These are phyloP conservation scores for Trogon surrucura DNA, from an alignment of 2,113 vertebrate genomes.

Conservation along the genomic window DNA sequence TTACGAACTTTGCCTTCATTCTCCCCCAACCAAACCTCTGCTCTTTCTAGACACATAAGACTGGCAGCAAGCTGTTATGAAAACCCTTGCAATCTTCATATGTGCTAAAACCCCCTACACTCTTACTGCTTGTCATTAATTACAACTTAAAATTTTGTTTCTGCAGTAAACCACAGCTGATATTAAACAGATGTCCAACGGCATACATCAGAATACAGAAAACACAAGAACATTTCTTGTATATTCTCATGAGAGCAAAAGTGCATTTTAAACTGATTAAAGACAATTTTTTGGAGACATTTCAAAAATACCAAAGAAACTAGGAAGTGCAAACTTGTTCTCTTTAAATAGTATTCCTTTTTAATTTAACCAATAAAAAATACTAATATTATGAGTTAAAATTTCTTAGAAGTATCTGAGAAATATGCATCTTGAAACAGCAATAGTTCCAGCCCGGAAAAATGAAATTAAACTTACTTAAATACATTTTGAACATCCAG, in stretches of 20 bases:
- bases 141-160: not conserved
- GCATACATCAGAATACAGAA: not conserved
- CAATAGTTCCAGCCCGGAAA: not conserved
- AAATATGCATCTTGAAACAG: not conserved
- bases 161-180: not conserved
- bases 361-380: not conserved
- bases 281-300: not conserved
- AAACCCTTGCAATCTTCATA: not conserved
- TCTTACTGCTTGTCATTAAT: not conserved
- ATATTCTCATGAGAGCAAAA: not conserved
- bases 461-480: not conserved
- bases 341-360: not conserved
- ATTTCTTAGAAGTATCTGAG: not conserved
- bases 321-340: not conserved
- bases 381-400: rapidly evolving
- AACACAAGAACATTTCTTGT: not conserved
- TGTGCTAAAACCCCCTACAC: not conserved
- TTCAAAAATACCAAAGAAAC: not conserved
- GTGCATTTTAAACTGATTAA: not conserved
- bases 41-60: not conserved
- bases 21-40: not conserved
- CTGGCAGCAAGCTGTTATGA: not conserved
- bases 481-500: not conserved
- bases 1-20: not conserved
- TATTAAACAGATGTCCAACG: not conserved